A percentile compares a stretch with the other conserved stretches of the same genome.
phyloP scores from a whole-genome alignment of 2,113 vertebrate genomes.

The Stercorarius parasiticus region DNA sequence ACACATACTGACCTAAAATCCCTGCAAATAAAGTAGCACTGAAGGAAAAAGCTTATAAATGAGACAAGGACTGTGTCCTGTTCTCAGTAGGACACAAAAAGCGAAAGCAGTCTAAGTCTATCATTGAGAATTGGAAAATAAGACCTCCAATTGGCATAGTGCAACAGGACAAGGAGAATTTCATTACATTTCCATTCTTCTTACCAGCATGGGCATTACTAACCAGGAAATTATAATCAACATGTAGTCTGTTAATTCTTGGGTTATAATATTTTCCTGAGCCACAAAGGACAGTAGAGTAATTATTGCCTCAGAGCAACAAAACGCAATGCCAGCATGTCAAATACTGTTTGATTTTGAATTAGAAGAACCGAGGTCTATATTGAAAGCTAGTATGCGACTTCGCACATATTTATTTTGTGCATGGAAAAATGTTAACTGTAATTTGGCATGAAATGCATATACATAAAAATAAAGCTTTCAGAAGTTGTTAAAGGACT shows the following conservation, averaged over 20 bases:
- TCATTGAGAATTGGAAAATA: not conserved
- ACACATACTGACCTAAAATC: not conserved
- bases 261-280: not conserved
- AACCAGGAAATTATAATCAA: conserved; percentile 51
- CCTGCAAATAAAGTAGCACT: not conserved
- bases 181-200: conserved; percentile 2
- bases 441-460: not conserved
- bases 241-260: conserved; percentile 20
- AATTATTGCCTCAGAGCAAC: conserved; percentile 7
- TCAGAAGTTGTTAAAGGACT: not conserved
- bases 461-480: not conserved
- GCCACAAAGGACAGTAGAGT: not conserved
- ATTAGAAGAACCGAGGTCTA: not conserved
- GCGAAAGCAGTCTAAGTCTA: not conserved
- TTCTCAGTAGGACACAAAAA: not conserved
- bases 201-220: not conserved
- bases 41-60: not conserved
- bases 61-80: not conserved
- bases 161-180: not conserved
- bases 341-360: not conserved
- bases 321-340: not conserved
- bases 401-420: not conserved
- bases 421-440: not conserved
- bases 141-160: not conserved
- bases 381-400: not conserved